phyloP scores from a whole-genome alignment of 2,888 invertebrate genomes.

The Notodonta dromedarius region DNA sequence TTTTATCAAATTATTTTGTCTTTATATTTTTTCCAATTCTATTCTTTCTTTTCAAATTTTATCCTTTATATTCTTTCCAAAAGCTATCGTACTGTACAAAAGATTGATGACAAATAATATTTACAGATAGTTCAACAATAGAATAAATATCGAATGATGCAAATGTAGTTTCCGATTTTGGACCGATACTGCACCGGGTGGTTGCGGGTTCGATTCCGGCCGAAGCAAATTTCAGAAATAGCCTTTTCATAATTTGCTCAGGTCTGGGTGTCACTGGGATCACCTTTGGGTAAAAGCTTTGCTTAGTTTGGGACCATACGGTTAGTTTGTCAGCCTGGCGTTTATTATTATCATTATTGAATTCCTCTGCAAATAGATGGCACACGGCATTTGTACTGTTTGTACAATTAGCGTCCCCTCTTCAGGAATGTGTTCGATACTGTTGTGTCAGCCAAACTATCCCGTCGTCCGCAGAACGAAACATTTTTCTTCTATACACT shows the following conservation, averaged over 20 bases:
- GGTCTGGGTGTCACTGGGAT: no score
- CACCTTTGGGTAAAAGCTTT: no score
- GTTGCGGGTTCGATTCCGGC: no score
- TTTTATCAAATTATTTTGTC: no score
- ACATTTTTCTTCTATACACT: conserved; percentile 30
- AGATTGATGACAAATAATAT: neutral
- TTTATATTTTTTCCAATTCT: no score
- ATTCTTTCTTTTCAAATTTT: no score
- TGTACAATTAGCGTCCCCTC: conserved; percentile 56
- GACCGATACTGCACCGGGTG: no score
- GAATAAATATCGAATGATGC: conserved; percentile 1
- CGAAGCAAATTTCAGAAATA: no score
- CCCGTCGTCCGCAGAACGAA: conserved; percentile 47
- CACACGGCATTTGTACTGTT: conserved; percentile 41
- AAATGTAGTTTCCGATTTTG: conserved; percentile 22
- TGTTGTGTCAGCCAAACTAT: conserved; percentile 44
- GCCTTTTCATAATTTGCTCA: no score
- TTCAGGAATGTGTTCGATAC: conserved; percentile 38
- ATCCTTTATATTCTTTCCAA: no score
- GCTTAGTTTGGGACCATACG: no score
- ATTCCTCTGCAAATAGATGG: conserved; percentile 34
- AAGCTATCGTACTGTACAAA: neutral
- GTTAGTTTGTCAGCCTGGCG: no score
- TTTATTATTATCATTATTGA: neutral
- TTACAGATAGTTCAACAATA: neutral